These are phyloP conservation scores for Microctonus brassicae DNA, from an alignment of 2,888 invertebrate species.

Conservation along the genomic window DNA sequence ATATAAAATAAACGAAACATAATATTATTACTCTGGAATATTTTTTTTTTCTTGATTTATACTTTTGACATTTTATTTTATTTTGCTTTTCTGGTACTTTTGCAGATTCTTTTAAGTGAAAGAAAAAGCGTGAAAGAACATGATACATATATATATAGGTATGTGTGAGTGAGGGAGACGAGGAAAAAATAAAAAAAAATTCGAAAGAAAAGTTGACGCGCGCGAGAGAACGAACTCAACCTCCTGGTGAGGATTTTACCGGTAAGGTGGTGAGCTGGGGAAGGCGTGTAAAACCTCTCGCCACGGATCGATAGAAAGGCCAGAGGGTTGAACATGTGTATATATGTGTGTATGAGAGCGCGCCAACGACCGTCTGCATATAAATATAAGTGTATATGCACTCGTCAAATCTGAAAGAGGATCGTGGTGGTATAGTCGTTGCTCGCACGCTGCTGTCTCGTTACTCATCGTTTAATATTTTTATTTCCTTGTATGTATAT, in stretches of 20 bases:
- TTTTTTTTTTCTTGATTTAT: not conserved
- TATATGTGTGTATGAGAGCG: constrained; percentile 39
- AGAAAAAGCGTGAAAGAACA: not conserved
- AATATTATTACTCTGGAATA: too few species aligned
- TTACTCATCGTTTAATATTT: constrained; percentile 14
- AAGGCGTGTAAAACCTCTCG: constrained; percentile 65
- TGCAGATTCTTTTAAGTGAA: not conserved
- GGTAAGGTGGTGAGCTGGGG: constrained; percentile 42
- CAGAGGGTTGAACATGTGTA: constrained; percentile 59
- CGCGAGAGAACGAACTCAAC: constrained; percentile 44
- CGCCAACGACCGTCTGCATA: constrained; percentile 36
- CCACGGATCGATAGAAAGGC: constrained; percentile 67
- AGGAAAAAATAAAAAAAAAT: constrained; percentile 34
- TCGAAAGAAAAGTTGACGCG: constrained; percentile 4
- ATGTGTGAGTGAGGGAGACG: not conserved
- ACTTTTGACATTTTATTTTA: not conserved
- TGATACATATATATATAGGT: too few species aligned
- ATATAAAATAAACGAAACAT: too few species aligned
- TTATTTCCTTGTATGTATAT: not conserved
- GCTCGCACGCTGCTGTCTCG: constrained; percentile 25
- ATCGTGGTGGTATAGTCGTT: constrained; percentile 21
- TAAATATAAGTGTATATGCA: constrained; percentile 49
- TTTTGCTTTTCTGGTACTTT: not conserved
- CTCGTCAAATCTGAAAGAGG: constrained; percentile 58
- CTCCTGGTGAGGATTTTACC: constrained; percentile 50